Evolutionary conservation across 2,888 invertebrate genomes (phyloP), one percentile per base, ranked within the genome.

Genomic region (Tipula helvola): DNA sequence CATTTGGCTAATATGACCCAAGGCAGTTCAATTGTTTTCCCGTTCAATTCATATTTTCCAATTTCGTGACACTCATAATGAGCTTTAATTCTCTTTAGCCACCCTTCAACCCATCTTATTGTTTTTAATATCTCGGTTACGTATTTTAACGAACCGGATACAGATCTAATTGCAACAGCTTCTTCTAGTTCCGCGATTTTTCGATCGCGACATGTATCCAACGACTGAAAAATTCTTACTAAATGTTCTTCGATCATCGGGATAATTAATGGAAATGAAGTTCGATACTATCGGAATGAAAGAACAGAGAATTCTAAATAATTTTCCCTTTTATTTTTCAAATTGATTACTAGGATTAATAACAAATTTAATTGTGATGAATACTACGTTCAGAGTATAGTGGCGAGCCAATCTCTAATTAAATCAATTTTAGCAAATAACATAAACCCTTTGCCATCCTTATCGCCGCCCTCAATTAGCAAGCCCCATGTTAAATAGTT

Each of bases 41-140:
- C 91, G 86, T 89, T 88, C 36, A 90, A 88, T 87, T 89, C 88
- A 87, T 90, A 90, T 87, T 87, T 89, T 0, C 91, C 91, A 83
- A 91, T 90, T 87, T 91, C 89, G 87, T 91, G 91, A 86, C 90
- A 90, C 88, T 92, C 91, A 87, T 90, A 91, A 84, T 90, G 90
- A n/a, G 92, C 89, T 12, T 90, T 90, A 83, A 92, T 88, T 87
- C 89, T 90, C 18, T 89, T 90, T 87, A 92, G 89, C 90, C 92
- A 92, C 5, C 88, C 87, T 88, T 91, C 90, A 16, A 90, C 88
- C 88, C 91, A 91, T 86, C 89, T 89, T 44, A 91, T 90, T 90
- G 91, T 89, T 52, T 89, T 89, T 13, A 89, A 88, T 16, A 91
- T 88, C 16, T 91, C 90, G 3, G 89, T 88, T 87, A 88, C 87